phyloP scores from a whole-genome alignment of 2,113 vertebrate genomes.

The Gadus chalcogrammus region DNA sequence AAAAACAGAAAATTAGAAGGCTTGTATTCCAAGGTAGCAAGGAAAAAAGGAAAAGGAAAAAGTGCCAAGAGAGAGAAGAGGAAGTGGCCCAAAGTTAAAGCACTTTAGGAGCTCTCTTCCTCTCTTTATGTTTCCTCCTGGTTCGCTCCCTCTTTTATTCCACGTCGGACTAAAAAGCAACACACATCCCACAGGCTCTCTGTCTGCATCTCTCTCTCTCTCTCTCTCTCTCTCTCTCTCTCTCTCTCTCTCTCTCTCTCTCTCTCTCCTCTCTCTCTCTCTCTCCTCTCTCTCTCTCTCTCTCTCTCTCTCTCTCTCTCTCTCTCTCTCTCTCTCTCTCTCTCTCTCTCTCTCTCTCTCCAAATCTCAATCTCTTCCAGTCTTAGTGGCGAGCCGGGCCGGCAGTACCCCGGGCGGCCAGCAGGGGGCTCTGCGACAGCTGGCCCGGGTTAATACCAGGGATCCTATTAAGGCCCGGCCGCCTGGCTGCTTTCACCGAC shows the following conservation, averaged over 20 bases:
- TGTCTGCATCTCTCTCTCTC: slow-evolving; percentile 23
- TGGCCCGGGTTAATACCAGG: slow-evolving; percentile 84
- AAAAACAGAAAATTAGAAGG: neutral
- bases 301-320: slow-evolving; percentile 21
- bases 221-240: slow-evolving; percentile 21
- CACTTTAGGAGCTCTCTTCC: slow-evolving; percentile 25
- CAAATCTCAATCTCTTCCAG: too few relatives aligned
- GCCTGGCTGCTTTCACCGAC: slow-evolving; percentile 84
- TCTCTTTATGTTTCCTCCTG: slow-evolving; percentile 23
- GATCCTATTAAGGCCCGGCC: slow-evolving; percentile 92
- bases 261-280: slow-evolving; percentile 22
- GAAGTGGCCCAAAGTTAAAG: slow-evolving; percentile 43
- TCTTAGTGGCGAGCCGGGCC: too few relatives aligned
- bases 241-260: slow-evolving; percentile 28
- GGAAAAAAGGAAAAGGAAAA: slow-evolving; percentile 16
- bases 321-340: too few relatives aligned
- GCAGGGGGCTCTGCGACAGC: slow-evolving; percentile 77
- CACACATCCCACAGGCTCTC: slow-evolving; percentile 50
- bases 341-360: too few relatives aligned
- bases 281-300: slow-evolving; percentile 39
- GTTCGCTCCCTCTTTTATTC: slow-evolving; percentile 56
- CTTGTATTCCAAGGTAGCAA: neutral
- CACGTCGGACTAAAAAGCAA: slow-evolving; percentile 69
- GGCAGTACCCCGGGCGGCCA: slow-evolving; percentile 64
- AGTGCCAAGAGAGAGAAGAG: slow-evolving; percentile 21